Base-by-base conservation (phyloP, 2,888 invertebrate genomes). In the Lasioglossum morio region DNA sequence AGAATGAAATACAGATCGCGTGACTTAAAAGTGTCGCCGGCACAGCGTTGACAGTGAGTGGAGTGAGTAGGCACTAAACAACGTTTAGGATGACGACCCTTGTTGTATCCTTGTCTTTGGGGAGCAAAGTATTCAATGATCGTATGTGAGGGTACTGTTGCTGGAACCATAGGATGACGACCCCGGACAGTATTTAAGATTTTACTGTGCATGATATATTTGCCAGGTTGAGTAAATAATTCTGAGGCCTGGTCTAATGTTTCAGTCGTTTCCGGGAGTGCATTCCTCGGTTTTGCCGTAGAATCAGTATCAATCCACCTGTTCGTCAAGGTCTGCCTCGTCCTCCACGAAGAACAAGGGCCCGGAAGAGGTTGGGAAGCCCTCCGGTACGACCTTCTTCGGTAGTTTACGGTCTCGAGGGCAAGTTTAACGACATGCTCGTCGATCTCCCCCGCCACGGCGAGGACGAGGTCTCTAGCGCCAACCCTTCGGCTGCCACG, bases 101-200 rank as follows among this genome's bases (percentile, higher is more conserved):
- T n/a, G n/a, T n/a, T n/a, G n/a, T 34, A 74, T 97, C 97, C 97
- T 98, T 97, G 98, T 98, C 97, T 97, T 91, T 95, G 97, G 97
- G 97, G 98, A 97, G 98, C 98, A 97, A 96, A 97, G 97, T 97
- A 97, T 97, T 96, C 98, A 96, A 96, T 97, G 98, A 98, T 97
- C 98, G 97, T 96, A 91, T 97, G 98, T 97, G 98, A 98, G 98
- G 96, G 96, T 97, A 97, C 97, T 97, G 96, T 96, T 98, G 98
- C 98, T 97, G 97, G 96, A 97, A 97, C 97, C 97, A 96, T 95
- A 94, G 95, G 84, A 94, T 93, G 95, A 94, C 34, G 34, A 3
- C 34, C n/a, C n/a, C n/a, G n/a, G n/a, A n/a, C n/a, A n/a, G n/a
- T n/a, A n/a, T n/a, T n/a, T n/a, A n/a, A n/a, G n/a, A n/a, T n/a